Conservation (phyloP, 2,113 vertebrate species). For the Brachyhypopomus occidentalis region DNA sequence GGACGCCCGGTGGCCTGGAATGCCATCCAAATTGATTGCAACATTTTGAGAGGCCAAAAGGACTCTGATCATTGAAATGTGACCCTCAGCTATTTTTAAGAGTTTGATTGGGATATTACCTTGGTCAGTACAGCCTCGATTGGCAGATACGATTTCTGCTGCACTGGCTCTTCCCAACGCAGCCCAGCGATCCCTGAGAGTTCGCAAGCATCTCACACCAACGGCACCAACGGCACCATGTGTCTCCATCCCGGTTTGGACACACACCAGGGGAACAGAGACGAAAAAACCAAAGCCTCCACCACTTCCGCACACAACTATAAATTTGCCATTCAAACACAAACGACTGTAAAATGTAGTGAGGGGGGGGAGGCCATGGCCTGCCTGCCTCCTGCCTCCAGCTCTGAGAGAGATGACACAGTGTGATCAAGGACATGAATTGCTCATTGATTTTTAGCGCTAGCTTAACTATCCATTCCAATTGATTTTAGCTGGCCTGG, state of each 20-base stretch:
- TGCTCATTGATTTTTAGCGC: conserved; percentile 83
- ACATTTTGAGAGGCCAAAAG: conserved; percentile 72
- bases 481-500: conserved; percentile 81
- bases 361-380: conserved; percentile 53
- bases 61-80: conserved; percentile 69
- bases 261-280: background rate
- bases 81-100: conserved; percentile 75
- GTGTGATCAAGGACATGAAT: conserved; percentile 84
- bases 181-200: background rate
- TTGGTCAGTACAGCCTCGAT: conserved; percentile 66
- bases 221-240: background rate
- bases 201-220: background rate
- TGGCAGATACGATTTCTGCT: conserved; percentile 58
- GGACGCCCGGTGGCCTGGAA: conserved; percentile 44
- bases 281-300: conserved; percentile 7
- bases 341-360: conserved; percentile 46
- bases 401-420: conserved; percentile 79
- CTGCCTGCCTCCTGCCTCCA: conserved; percentile 67
- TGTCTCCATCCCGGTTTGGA: background rate
- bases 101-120: conserved; percentile 74
- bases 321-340: conserved; percentile 30
- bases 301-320: conserved; percentile 29
- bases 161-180: conserved; percentile 43
- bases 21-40: conserved; percentile 64
- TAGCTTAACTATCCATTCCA: conserved; percentile 83